A percentile compares a stretch with the other conserved stretches of the same genome.
Evolutionary conservation across 2,888 invertebrate genomes (phyloP).

Genomic region (Petrolisthes manimaculis): DNA sequence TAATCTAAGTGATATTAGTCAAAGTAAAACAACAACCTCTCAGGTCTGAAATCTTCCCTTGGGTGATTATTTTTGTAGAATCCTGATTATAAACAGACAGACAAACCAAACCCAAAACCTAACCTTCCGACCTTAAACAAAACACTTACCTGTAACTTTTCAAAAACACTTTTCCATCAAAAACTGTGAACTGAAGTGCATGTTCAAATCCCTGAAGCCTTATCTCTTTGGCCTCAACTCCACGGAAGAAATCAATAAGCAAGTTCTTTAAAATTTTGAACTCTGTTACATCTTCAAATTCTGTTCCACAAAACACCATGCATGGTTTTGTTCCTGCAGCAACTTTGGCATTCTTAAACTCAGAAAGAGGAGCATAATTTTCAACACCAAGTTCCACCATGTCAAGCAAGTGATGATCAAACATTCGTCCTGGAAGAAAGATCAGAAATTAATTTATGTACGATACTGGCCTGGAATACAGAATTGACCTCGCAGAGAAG

Average conservation of each 20-base stretch:
- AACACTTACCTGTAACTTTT: slow-evolving; percentile 75
- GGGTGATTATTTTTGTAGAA: no score
- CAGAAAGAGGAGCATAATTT: slow-evolving; percentile 68
- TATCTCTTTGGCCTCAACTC: slow-evolving; percentile 82
- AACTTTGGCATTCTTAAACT: slow-evolving; percentile 84
- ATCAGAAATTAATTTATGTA: background rate
- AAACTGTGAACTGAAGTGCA: slow-evolving; percentile 88
- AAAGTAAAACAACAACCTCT: no score
- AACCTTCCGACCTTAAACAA: no score
- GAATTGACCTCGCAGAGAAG: no score
- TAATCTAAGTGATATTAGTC: no score
- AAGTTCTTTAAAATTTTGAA: slow-evolving; percentile 81
- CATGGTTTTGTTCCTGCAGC: slow-evolving; percentile 77
- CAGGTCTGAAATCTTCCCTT: no score
- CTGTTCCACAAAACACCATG: slow-evolving; percentile 89
- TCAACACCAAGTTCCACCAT: background rate
- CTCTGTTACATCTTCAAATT: slow-evolving; percentile 75
- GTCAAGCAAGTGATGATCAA: background rate
- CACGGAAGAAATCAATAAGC: slow-evolving; percentile 91
- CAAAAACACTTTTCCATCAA: slow-evolving; percentile 80
- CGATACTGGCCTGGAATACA: no score
- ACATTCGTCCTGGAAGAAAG: background rate
- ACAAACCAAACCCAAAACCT: no score
- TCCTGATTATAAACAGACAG: no score
- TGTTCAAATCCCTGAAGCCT: slow-evolving; percentile 94